Base-by-base conservation (phyloP, 2,888 invertebrate genomes). In the Noctua pronuba region DNA sequence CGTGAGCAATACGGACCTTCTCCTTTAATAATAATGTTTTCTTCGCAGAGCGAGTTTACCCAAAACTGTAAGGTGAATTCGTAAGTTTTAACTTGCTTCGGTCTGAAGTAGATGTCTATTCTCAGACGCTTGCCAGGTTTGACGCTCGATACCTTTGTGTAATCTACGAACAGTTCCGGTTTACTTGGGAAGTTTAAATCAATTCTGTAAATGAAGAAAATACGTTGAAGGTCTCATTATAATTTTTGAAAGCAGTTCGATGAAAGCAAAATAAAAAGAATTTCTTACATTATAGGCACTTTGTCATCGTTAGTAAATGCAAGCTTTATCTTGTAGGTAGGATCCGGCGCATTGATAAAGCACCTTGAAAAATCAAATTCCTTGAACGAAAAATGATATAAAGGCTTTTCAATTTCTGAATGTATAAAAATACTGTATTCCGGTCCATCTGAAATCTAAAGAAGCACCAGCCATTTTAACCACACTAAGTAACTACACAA, bases 361-460 rank as follows among this genome's bases (percentile, higher is more conserved):
- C 98, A 97, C 80, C 97, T 97, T 8, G 97, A 98, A 94, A 98
- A 98, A 92, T 98, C 96, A 89, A 97, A 97, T n/a, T 96, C 92
- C 86, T 92, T 94, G 89, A 97, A 97, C 8, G 97, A 97, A 91
- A 98, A 98, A 88, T 97, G 96, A 84, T 97, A 97, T 1, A 94
- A 91, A 0, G 97, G 97, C 82, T 96, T 97, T 83, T 97, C 96
- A 62, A 97, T 97, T 65, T 96, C 95, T 31, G 97, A 97, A 85
- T 97, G 95, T 58, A 98, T 91, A 69, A 95, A 93, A 76, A 98
- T 95, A 55, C 91, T 94, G 90, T 97, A 98, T 10, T 95, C 97
- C 6, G 98, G 97, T 0, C 98, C 98, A 92, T 98, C 97, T 52
- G 97, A 95, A 78, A 98, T 97, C 98, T 98, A 76, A 71, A 88